Evolutionary conservation across 2,888 invertebrate species (phyloP).

Genomic region (Brachyopa scutellaris): DNA sequence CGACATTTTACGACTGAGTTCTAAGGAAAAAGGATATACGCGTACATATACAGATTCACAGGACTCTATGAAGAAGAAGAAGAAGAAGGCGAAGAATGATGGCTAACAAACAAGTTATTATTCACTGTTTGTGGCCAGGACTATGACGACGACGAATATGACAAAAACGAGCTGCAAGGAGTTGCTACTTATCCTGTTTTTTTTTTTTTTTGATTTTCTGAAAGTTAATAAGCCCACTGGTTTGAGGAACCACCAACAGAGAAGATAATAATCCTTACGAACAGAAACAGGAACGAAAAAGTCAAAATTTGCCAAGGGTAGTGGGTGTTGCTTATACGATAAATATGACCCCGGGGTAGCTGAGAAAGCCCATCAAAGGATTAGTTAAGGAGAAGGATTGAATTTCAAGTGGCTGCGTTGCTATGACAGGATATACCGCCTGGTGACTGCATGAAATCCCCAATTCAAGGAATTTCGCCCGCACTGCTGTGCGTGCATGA

Average conservation of each 20-base stretch:
- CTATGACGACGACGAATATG: neutral
- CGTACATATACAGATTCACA: neutral
- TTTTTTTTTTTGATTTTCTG: constrained; percentile 15
- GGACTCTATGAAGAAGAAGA: neutral
- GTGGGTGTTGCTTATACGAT: neutral
- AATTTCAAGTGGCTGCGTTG: constrained; percentile 55
- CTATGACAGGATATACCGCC: neutral
- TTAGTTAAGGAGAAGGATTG: constrained; percentile 49
- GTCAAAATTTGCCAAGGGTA: no score
- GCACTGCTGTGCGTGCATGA: constrained; percentile 8
- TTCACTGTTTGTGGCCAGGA: constrained; percentile 42
- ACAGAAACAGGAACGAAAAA: no score
- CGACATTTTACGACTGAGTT: constrained; percentile 41
- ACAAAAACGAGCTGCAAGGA: constrained; percentile 7
- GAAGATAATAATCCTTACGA: no score
- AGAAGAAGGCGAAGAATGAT: constrained; percentile 26
- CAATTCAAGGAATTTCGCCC: constrained; percentile 13
- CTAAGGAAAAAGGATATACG: constrained; percentile 22
- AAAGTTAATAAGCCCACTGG: constrained; percentile 65
- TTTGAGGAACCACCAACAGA: constrained; percentile 13
- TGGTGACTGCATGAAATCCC: constrained; percentile 10
- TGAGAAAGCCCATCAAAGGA: constrained; percentile 28
- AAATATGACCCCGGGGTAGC: constrained; percentile 21
- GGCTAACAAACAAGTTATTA: constrained; percentile 62
- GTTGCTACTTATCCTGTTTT: constrained; percentile 10